Base-by-base conservation (phyloP, 35 echinoderm and acorn worm species). In the Acanthaster planci region DNA sequence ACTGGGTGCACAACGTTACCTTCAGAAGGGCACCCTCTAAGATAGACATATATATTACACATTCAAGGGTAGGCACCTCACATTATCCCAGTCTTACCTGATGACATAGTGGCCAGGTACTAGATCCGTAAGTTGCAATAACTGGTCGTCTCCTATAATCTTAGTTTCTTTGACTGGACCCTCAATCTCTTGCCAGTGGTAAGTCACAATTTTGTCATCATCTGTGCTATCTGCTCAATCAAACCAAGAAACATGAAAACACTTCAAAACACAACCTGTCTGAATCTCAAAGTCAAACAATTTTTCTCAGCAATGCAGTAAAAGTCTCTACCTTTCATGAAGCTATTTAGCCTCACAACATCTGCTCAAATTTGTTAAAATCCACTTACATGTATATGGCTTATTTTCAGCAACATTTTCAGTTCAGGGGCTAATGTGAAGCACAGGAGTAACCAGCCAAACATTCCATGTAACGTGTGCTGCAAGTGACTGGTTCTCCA, bases 161-260 rank as follows among this genome's bases (percentile, higher is more conserved):
- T 90, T 51, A 17, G 86, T 37, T 21, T 93, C 80, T 15, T 83
- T 80, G 4, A 93, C 15, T 0, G 94, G 94, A 27, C 94, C 90
- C 7, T 90, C 64, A 19, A 97, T 56, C 40, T 90, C 87, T 55
- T 97, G 87, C 94, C 94, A 97, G 22, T 82, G 84, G 72, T 93
- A 97, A n/a, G 54, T 90, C 34, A 84, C 84, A 78, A 84, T 92
- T 15, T 68, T 60, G 76, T 87, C 84, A 77, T 97, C 94, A 76
- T 97, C 94, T 18, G 90, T 90, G 67, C 94, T 97, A 51, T 76
- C 90, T 97, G 84, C 9, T 6, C 4, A 47, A 12, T 47, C 42
- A 47, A 47, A 47, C 4, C 4, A 47, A 47, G 4, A 47, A 47
- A 6, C 12, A 6, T 47, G 42, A 47, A 47, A 47, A 47, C 42